These are phyloP conservation scores for Actenoides hombroni DNA, from an alignment of 2,113 vertebrate species.

Conservation along the genomic window DNA sequence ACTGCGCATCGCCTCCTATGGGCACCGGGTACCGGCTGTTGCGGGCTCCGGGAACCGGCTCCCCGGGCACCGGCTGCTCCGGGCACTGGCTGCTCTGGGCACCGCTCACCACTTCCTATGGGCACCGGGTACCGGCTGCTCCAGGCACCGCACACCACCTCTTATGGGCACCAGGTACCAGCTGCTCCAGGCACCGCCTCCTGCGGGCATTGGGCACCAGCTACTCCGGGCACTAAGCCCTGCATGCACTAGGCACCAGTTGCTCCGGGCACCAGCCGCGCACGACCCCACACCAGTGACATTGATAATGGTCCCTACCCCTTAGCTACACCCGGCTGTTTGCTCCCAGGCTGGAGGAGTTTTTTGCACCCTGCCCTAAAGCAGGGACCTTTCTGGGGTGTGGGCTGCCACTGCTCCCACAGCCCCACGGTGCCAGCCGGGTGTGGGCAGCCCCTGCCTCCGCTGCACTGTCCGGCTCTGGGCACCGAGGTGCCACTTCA, in stretches of 20 bases:
- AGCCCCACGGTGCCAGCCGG: neutral
- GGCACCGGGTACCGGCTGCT: neutral
- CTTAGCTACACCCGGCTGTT: rapidly evolving
- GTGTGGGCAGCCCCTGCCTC: neutral
- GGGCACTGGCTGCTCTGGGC: neutral
- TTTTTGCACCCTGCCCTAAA: neutral
- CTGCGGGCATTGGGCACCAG: neutral
- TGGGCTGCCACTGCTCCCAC: rapidly evolving
- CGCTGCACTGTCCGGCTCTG: neutral
- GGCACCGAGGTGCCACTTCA: neutral
- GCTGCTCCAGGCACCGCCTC: neutral
- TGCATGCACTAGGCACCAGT: neutral
- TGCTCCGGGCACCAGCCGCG: neutral
- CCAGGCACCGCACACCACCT: too few species aligned
- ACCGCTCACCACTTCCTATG: neutral
- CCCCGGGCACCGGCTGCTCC: neutral
- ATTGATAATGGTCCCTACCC: neutral
- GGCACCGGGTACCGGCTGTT: neutral
- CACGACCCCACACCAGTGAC: neutral
- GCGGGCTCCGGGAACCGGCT: neutral
- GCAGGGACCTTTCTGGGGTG: neutral
- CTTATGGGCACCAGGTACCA: neutral
- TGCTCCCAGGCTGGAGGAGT: neutral
- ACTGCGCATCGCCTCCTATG: too few species aligned
- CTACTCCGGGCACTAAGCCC: too few species aligned